phyloP scores from a whole-genome alignment of 2,888 invertebrate genomes.

The Amiota communis region DNA sequence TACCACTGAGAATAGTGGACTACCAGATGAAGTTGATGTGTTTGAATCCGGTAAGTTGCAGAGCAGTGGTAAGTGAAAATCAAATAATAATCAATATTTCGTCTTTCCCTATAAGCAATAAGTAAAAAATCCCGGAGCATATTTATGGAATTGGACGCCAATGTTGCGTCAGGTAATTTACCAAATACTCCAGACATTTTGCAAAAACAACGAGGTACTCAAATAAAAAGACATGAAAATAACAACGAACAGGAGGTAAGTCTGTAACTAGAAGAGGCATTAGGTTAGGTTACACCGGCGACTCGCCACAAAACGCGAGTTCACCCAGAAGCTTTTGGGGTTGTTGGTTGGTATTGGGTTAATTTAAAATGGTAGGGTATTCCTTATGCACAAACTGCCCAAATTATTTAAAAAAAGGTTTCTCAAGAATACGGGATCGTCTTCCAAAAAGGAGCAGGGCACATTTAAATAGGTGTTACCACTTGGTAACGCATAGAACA shows the following conservation, averaged over 20 bases:
- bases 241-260: constrained; percentile 47
- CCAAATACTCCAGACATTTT: constrained; percentile 22
- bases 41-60: constrained; percentile 54
- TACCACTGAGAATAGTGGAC: constrained; percentile 78
- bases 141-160: constrained; percentile 90
- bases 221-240: constrained; percentile 11
- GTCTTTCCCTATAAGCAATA: constrained; percentile 76
- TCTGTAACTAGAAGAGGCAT: no score
- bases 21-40: constrained; percentile 81
- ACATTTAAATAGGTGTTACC: no score
- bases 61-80: neutral
- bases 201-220: constrained; percentile 10
- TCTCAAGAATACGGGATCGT: no score
- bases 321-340: no score
- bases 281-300: no score
- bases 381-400: no score
- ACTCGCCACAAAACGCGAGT: no score
- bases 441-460: no score
- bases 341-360: no score
- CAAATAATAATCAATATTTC: neutral
- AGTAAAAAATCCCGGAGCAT: constrained; percentile 90
- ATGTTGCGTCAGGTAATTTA: constrained; percentile 76
- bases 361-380: no score
- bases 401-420: no score
- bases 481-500: neutral